Base-by-base conservation (phyloP, 2,888 invertebrate genomes). In the Melieria omissa region DNA sequence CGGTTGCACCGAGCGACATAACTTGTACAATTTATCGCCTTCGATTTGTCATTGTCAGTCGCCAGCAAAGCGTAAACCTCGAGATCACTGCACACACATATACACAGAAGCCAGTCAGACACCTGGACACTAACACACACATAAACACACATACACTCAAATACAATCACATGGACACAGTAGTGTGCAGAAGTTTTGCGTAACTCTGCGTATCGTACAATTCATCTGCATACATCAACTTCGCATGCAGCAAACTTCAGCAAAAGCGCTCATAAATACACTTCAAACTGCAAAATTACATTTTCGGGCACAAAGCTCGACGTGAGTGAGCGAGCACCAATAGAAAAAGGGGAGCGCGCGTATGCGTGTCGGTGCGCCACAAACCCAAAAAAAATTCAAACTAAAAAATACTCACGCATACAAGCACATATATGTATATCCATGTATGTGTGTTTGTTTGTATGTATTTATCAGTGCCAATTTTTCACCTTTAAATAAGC, bases 11-110 rank as follows among this genome's bases (percentile, higher is more conserved):
- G 44, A 52, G 52, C 52, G 12, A 16, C 41, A 41, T 49, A 64
- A 65, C 54, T 14, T 58, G 52, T 8, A 29, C 52, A 47, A 65
- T 47, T 71, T 60, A 65, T 65, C 42, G 44, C 8, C 45, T 71
- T 47, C 47, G 42, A 71, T 71, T 71, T 71, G 70, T 71, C 65
- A 65, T 64, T 71, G 57, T 65, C 65, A 71, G 52, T 60, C 29
- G 29, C 29, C 29, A 29, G 29, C 29, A 1, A 29, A 29, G 29
- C 29, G 29, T 29, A 29, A 2, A 29, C 29, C 54, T 57, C 57
- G 54, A 41, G 42, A 44, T 29, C 29, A 29, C 64, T 52, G 42
- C 14, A 8, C 42, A 52, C n/a, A 64, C 41, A 29, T 29, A 29
- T 29, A 29, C 29, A 29, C 29, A 29, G 29, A 29, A 29, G 29